Base-by-base conservation (phyloP, 2,888 invertebrate genomes). In the Dromius quadrimaculatus region DNA sequence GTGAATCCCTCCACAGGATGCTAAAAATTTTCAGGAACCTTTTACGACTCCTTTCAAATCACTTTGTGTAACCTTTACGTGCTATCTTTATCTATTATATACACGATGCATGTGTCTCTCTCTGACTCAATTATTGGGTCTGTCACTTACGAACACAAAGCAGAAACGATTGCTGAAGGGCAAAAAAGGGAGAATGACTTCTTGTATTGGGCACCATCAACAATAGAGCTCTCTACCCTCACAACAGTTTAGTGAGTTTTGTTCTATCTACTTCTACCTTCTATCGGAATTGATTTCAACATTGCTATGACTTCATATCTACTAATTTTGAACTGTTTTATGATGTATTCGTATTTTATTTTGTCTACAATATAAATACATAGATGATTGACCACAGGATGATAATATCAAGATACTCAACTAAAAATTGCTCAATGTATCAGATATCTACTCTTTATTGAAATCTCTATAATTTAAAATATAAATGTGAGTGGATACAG, bases 101-200 rank as follows among this genome's bases (percentile, higher is more conserved):
- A 9, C 3, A 11, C 5, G 20, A 54, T 54, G 15, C 1, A 11
- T n/a, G 34, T 15, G 22, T 76, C 74, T 74, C 75, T 69, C 74
- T 75, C 77, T 76, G 73, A 75, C 73, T 77, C 79, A 79, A 79
- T 79, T 79, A 79, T 78, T 76, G 76, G 73, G 74, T 76, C 76
- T 78, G 78, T 78, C 78, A 78, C 77, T 78, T 77, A 76, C 73
- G 73, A 74, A 75, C 76, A 76, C 76, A 77, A 78, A 78, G 77
- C 75, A 75, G 74, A 74, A 73, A 70, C 72, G 75, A 74, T 75
- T 72, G 75, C 75, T n/a, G n/a, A 15, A 2, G 41, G 41, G 41
- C 74, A 47, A 71, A 72, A 71, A 71, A 72, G 72, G 73, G 71
- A 74, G 73, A 74, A 73, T 72, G 73, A 76, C 73, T 74, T 74